Evolutionary conservation across 2,888 invertebrate species (phyloP), one percentile per base, ranked within the genome.

Genomic region (Meghimatium bilineatum): DNA sequence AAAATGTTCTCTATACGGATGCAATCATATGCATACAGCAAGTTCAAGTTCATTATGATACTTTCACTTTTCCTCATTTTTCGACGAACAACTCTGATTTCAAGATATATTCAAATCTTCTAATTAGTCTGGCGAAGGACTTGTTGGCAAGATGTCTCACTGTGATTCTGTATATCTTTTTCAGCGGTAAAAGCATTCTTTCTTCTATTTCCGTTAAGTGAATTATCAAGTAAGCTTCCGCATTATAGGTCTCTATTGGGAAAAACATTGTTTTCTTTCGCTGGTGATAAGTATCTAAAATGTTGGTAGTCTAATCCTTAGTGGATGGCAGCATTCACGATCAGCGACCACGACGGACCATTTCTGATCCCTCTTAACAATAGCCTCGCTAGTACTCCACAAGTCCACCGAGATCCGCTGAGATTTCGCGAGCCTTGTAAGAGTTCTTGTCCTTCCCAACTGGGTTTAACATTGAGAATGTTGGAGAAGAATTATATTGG

Each of bases 251-350:
- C 60, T 66, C 38, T 66, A n/a, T 60, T 29, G 17, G 20, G 14
- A 38, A 12, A 17, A 29, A 8, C 17, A 3, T 36, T 63, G 29
- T 66, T 66, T 44, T 29, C 38, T 23, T 3, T 26, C 17, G n/a
- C 63, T n/a, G n/a, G 23, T 29, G 66, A 78, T 78, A 78, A 66
- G 66, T 66, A 78, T 78, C 78, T 17, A 32, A 8, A 32, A n/a
- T 49, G 36, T 29, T 14, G 20, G 12, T 6, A 5, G 32, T 0
- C n/a, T 78, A 78, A 78, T 78, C 78, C 67, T 44, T 49, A 6
- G 78, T 20, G n/a, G n/a, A n/a, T 29, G 26, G 12, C 66, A 29
- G 49, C 6, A 56, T 14, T 20, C 29, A 63, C 1, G 32, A 44
- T 26, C 66, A 23, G 38, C 20, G 67, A 66, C 52, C 2, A 14